Evolutionary conservation across 1,140 invertebrate genomes (phyloP).

Genomic region (Drosophila subpulchrella): DNA sequence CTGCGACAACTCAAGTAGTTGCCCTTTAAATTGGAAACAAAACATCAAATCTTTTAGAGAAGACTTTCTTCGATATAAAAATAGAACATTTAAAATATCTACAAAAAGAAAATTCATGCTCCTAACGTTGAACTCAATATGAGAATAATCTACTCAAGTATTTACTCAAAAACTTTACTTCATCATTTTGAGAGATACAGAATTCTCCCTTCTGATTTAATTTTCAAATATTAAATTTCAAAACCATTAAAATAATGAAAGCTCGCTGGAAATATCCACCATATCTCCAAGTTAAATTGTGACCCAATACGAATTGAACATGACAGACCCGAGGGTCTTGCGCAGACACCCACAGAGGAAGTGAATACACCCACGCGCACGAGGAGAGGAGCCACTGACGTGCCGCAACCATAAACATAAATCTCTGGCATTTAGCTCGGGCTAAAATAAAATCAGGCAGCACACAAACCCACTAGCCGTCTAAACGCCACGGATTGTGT

Average conservation of each 20-base stretch:
- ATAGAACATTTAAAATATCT: too few species aligned
- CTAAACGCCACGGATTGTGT: conserved; percentile 54
- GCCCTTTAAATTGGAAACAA: conserved; percentile 3
- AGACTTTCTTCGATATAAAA: background rate
- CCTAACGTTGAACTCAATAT: too few species aligned
- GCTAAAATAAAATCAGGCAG: conserved; percentile 61
- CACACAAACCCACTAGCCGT: conserved; percentile 43
- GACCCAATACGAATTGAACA: background rate
- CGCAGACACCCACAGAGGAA: conserved; percentile 5
- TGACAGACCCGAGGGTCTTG: conserved; percentile 6
- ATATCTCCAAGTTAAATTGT: background rate
- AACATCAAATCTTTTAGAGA: background rate
- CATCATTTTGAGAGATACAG: too few species aligned
- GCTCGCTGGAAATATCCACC: background rate
- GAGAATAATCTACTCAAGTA: too few species aligned
- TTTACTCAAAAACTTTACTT: too few species aligned
- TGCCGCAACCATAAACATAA: conserved; percentile 63
- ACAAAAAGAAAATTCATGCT: too few species aligned
- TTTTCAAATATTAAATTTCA: background rate
- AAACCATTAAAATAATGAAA: background rate
- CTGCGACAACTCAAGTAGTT: conserved; percentile 32
- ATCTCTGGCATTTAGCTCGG: conserved; percentile 66
- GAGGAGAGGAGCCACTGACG: conserved; percentile 34
- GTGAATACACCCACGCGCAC: conserved; percentile 10
- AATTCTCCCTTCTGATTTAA: background rate